Conservation (phyloP, 2,113 vertebrate genomes). For the Macquaria ambigua region DNA sequence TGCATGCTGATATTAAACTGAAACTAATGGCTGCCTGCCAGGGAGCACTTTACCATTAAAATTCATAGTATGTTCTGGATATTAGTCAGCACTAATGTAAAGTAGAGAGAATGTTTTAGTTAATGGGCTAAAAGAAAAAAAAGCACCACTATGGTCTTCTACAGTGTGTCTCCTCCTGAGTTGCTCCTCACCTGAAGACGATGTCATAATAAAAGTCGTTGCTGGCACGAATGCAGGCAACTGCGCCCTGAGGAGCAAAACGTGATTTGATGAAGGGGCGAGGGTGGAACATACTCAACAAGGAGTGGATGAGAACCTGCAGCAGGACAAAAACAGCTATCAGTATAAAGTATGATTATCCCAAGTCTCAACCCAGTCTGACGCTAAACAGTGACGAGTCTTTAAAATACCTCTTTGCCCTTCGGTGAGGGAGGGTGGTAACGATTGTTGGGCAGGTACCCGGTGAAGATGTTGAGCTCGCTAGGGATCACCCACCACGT, state of each 20-base stretch:
- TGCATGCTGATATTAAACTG: conserved; percentile 1
- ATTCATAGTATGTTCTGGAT: conserved; percentile 4
- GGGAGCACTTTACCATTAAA: background rate
- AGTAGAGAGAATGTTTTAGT: background rate
- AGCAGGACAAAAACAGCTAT: background rate
- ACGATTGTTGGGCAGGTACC: conserved; percentile 96
- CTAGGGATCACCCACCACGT: conserved; percentile 97
- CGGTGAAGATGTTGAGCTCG: conserved; percentile 95
- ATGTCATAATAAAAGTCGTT: conserved; percentile 94
- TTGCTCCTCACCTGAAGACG: conserved; percentile 89
- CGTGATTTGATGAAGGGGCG: conserved; percentile 94
- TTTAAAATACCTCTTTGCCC: conserved; percentile 91
- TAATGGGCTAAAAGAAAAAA: background rate
- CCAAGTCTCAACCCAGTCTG: background rate
- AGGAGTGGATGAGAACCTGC: conserved; percentile 92
- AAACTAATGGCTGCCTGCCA: conserved; percentile 33
- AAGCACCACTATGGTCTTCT: background rate
- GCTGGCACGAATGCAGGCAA: conserved; percentile 92
- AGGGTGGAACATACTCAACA: conserved; percentile 96
- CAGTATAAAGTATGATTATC: background rate
- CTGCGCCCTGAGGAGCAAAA: conserved; percentile 93
- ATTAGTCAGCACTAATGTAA: conserved; percentile 18
- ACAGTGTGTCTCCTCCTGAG: background rate
- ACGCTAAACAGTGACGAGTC: background rate
- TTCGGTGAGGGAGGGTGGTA: conserved; percentile 93